Evolutionary conservation across 1,140 invertebrate species (phyloP).

Genomic region (Leptoteleia sp.): DNA sequence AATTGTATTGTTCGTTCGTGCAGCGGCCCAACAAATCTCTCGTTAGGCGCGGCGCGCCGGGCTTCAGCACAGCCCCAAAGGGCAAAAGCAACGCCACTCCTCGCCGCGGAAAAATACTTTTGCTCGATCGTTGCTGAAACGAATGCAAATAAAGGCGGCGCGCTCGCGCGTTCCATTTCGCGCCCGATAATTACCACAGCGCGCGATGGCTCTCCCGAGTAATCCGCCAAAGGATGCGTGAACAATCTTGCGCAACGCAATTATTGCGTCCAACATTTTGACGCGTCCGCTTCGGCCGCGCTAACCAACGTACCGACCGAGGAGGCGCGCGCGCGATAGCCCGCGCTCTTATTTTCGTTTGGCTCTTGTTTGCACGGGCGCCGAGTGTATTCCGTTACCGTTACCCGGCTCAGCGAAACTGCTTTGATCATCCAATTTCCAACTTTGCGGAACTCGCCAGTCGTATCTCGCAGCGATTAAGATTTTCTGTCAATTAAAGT

Average conservation of each 20-base stretch:
- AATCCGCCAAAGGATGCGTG: slow-evolving; percentile 24
- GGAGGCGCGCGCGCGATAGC: slow-evolving; percentile 12
- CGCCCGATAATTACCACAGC: slow-evolving; percentile 22
- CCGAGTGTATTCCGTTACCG: slow-evolving; percentile 41
- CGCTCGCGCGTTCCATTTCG: slow-evolving; percentile 8
- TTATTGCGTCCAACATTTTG: slow-evolving; percentile 33
- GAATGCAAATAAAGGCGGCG: slow-evolving; percentile 22
- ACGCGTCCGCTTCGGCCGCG: slow-evolving; percentile 19
- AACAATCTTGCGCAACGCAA: slow-evolving; percentile 40
- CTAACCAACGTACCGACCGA: slow-evolving; percentile 9
- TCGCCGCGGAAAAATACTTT: slow-evolving; percentile 4
- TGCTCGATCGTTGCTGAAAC: slow-evolving; percentile 16
- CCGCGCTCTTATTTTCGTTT: slow-evolving; percentile 46
- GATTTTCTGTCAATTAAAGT: slow-evolving; percentile 66
- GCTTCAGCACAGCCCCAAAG: slow-evolving; percentile 11
- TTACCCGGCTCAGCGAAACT: slow-evolving; percentile 36
- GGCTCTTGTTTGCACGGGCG: slow-evolving; percentile 32
- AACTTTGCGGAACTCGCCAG: slow-evolving; percentile 54
- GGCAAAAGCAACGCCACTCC: slow-evolving; percentile 24
- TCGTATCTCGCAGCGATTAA: slow-evolving; percentile 62
- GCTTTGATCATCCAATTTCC: slow-evolving; percentile 64
- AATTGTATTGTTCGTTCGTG: slow-evolving; percentile 11
- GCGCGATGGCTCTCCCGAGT: neutral
- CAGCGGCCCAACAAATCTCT: slow-evolving; percentile 4
- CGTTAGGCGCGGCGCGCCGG: slow-evolving; percentile 10